phyloP scores from a whole-genome alignment of 2,888 invertebrate species.

The Agonopterix heracliana region DNA sequence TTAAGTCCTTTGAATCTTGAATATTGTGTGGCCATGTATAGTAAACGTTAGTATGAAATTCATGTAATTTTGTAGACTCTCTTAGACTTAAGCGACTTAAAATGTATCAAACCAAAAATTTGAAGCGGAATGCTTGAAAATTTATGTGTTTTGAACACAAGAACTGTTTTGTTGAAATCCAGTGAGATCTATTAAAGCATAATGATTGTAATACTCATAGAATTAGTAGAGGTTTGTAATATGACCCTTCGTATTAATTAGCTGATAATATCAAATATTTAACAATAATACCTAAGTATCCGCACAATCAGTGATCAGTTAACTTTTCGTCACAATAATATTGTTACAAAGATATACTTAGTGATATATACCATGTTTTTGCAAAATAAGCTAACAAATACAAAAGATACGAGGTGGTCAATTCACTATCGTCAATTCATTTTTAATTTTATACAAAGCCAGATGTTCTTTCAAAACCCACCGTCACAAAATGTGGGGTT shows the following conservation, averaged over 20 bases:
- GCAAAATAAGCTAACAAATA: too few relatives aligned
- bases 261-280: conserved; percentile 2
- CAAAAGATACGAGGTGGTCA: conserved; percentile 8
- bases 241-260: conserved; percentile 19
- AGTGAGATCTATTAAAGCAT: conserved; percentile 53
- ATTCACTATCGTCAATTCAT: conserved; percentile 13
- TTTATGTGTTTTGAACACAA: conserved; percentile 72
- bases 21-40: conserved; percentile 64
- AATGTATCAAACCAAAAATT: conserved; percentile 73
- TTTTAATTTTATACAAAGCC: conserved; percentile 15
- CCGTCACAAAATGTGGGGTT: conserved; percentile 32
- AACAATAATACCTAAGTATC: neutral
- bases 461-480: conserved; percentile 21
- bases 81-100: conserved; percentile 49
- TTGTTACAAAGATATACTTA: too few relatives aligned
- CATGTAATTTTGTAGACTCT: conserved; percentile 40
- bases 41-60: conserved; percentile 33
- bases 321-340: too few relatives aligned
- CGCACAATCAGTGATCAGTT: too few relatives aligned
- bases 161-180: conserved; percentile 49
- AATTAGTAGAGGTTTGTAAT: conserved; percentile 39
- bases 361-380: too few relatives aligned
- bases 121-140: conserved; percentile 73
- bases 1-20: conserved; percentile 37
- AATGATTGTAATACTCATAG: conserved; percentile 68